Conservation (phyloP, 2,113 vertebrate genomes). For the Gobiocypris rarus region DNA sequence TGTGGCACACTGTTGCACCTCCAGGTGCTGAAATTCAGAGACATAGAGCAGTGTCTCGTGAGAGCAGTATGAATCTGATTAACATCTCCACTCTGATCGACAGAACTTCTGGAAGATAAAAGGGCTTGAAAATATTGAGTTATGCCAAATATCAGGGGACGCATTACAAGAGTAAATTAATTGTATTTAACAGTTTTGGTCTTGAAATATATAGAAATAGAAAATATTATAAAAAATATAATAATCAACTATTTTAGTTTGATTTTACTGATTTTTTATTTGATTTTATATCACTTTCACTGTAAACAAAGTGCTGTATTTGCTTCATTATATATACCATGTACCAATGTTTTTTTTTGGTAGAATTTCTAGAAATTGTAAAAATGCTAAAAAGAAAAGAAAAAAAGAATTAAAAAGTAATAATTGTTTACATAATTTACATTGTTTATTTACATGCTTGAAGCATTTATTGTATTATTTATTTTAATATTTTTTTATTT, state of each 20-base stretch:
- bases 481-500: not conserved
- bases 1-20: slow-evolving; percentile 29
- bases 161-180: not conserved
- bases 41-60: slow-evolving; percentile 10
- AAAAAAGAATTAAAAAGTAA: too few relatives aligned
- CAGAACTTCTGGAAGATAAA: not conserved
- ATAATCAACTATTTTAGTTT: not conserved
- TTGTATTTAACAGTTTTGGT: not conserved
- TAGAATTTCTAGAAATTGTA: too few relatives aligned
- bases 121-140: not conserved
- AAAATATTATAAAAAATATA: not conserved
- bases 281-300: not conserved
- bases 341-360: not conserved
- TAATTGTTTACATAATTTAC: too few relatives aligned
- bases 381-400: too few relatives aligned
- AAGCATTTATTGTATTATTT: not conserved
- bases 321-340: not conserved
- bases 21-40: slow-evolving; percentile 44
- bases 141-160: not conserved
- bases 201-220: not conserved
- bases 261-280: too few relatives aligned
- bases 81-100: not conserved
- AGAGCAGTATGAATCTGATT: slow-evolving; percentile 13
- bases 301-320: not conserved
- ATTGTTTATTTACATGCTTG: too few relatives aligned